These are phyloP conservation scores for Halcyon senegalensis DNA, from an alignment of 2,113 vertebrate genomes.

Conservation along the genomic window DNA sequence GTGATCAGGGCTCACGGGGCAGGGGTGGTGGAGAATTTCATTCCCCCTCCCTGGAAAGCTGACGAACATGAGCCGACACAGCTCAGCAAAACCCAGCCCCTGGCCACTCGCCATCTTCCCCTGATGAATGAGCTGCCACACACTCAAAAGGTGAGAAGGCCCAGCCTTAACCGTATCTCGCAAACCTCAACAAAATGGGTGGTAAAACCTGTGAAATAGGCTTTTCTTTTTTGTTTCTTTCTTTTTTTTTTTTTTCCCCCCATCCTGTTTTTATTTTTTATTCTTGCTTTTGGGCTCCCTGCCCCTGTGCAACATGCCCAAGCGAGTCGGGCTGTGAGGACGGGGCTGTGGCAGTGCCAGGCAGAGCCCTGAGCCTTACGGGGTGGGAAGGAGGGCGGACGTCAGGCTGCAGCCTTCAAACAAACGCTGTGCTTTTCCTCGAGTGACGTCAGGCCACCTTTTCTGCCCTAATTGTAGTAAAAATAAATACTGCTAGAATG, in stretches of 20 bases:
- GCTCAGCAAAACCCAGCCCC: neutral
- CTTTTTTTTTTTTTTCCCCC: accelerated
- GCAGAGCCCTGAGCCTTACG: neutral
- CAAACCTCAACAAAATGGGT: neutral
- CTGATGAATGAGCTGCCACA: constrained; percentile 44
- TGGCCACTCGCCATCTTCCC: neutral
- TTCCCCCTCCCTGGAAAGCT: neutral
- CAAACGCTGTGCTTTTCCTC: neutral
- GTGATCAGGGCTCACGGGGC: neutral
- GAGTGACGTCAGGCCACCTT: constrained; percentile 33
- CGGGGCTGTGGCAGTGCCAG: accelerated
- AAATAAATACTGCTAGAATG: constrained; percentile 57
- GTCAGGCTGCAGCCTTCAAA: neutral
- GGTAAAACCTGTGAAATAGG: neutral
- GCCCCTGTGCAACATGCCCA: neutral
- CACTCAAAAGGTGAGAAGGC: constrained; percentile 25
- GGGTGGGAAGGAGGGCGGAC: neutral
- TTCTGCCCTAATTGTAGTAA: constrained; percentile 36
- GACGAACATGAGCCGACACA: neutral
- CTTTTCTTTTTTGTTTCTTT: neutral
- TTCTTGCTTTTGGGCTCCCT: neutral
- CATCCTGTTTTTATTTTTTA: neutral
- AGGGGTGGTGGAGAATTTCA: neutral
- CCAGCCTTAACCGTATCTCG: neutral
- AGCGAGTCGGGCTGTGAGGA: accelerated